phyloP scores from a whole-genome alignment of 2,888 invertebrate species.

The Nysson spinosus region DNA sequence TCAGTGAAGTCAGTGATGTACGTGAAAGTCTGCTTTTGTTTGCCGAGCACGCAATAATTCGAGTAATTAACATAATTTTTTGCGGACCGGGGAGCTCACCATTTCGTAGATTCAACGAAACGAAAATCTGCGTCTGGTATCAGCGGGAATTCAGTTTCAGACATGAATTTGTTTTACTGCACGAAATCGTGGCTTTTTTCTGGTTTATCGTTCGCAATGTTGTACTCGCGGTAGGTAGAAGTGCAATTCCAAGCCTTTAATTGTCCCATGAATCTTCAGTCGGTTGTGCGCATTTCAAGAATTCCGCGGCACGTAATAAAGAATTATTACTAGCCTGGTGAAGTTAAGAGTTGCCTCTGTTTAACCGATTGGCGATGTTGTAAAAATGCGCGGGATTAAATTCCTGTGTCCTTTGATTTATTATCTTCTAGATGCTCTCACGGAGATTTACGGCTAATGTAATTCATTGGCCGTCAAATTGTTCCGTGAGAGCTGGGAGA shows the following conservation, averaged over 20 bases:
- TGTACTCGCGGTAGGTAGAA: slow-evolving; percentile 12
- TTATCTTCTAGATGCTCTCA: too few species aligned
- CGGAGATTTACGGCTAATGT: slow-evolving; percentile 29
- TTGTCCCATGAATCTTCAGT: slow-evolving; percentile 38
- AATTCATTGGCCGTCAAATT: too few species aligned
- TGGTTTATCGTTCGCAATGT: slow-evolving; percentile 22
- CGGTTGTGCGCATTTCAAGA: slow-evolving; percentile 7
- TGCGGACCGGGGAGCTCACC: neutral
- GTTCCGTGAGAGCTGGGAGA: too few species aligned
- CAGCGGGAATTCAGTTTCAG: neutral
- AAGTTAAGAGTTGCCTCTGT: slow-evolving; percentile 31
- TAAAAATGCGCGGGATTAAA: slow-evolving; percentile 15
- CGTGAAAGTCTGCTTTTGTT: neutral
- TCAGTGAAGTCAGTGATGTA: neutral
- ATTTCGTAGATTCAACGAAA: neutral
- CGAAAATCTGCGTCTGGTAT: neutral
- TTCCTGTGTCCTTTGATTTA: neutral
- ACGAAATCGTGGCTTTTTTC: slow-evolving; percentile 16
- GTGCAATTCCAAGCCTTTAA: slow-evolving; percentile 34
- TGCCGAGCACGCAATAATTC: neutral
- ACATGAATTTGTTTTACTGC: neutral
- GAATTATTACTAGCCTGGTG: slow-evolving; percentile 30
- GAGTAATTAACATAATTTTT: neutral
- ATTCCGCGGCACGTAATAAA: slow-evolving; percentile 14
- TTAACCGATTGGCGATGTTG: slow-evolving; percentile 8